Evolutionary conservation across 2,113 vertebrate genomes (phyloP), one percentile per base, ranked within the genome.

Genomic region (Lucifuga dentata): DNA sequence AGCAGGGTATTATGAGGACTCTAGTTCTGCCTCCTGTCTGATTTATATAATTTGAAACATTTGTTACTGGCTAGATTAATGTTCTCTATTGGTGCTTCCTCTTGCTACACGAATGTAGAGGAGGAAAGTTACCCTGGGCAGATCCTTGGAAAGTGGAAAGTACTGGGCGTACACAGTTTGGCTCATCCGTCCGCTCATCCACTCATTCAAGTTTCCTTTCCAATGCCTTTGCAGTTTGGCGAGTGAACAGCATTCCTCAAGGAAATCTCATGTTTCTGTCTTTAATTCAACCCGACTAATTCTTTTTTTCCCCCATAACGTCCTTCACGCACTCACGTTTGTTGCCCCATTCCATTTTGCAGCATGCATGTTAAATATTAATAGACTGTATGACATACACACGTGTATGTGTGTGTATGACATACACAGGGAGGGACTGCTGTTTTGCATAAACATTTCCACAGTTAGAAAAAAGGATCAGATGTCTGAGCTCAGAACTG

Each of bases 361-460:
- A 50, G 68, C 38, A 6, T 15, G 26, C 26, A 11, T 80, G 62
- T 63, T 71, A 35, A 71, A 84, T 61, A 80, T 87, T 41, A 84
- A 68, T 68, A 60, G n/a, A 11, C 43, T 51, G 7, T 11, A 48
- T 51, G 57, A 50, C 46, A 60, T 40, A 60, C 40, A 45, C 29
- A 77, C 64, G 43, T 73, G 66, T 43, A 58, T n/a, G n/a, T n/a
- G n/a, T n/a, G n/a, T n/a, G n/a, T n/a, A n/a, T n/a, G n/a, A 70
- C 68, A 83, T 26, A 55, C 50, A 38, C 65, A 29, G 68, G 73
- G 81, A 68, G 76, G 80, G 75, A 67, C 66, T 12, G 29, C 17
- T 26, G 58, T 49, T 67, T 63, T 65, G 74, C 80, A 87, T 89
- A 87, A 89, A 91, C 85, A 83, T 87, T 89, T 87, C 87, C 82